A percentile compares a stretch with the other conserved stretches of the same genome.
phyloP scores from a whole-genome alignment of 2,113 vertebrate species.

The Paracanthobrama guichenoti region DNA sequence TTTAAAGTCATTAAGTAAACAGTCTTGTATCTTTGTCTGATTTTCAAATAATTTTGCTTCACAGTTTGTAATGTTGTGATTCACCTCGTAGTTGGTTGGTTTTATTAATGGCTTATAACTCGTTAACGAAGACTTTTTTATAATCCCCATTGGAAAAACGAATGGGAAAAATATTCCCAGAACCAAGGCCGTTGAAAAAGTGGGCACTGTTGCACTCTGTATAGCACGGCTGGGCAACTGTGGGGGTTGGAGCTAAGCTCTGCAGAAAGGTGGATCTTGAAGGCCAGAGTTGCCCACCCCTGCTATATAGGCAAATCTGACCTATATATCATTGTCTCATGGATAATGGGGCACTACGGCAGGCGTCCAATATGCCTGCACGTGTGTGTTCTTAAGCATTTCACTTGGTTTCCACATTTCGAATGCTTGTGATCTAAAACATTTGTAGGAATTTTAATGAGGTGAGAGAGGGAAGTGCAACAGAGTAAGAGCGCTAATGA shows the following conservation, averaged over 20 bases:
- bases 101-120: neutral
- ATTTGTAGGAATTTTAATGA: slow-evolving; percentile 52
- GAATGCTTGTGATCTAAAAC: neutral
- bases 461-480: slow-evolving; percentile 38
- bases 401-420: neutral
- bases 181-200: neutral
- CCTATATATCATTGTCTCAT: neutral
- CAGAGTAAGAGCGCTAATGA: slow-evolving; percentile 59
- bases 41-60: neutral
- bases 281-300: too few relatives aligned
- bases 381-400: neutral
- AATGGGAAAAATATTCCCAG: neutral
- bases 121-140: neutral
- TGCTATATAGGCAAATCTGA: neutral
- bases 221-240: too few relatives aligned
- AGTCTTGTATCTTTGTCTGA: neutral
- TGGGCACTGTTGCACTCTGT: neutral
- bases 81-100: neutral
- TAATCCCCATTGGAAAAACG: neutral
- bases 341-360: neutral
- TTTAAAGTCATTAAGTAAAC: neutral
- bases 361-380: neutral
- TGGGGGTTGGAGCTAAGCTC: too few relatives aligned
- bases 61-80: neutral
- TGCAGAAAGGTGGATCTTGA: too few relatives aligned